Percentiles rank a stretch among this genome's conserved stretches.
phyloP scores from a whole-genome alignment of 2,888 invertebrate species.

The Trissolcus japonicus region DNA sequence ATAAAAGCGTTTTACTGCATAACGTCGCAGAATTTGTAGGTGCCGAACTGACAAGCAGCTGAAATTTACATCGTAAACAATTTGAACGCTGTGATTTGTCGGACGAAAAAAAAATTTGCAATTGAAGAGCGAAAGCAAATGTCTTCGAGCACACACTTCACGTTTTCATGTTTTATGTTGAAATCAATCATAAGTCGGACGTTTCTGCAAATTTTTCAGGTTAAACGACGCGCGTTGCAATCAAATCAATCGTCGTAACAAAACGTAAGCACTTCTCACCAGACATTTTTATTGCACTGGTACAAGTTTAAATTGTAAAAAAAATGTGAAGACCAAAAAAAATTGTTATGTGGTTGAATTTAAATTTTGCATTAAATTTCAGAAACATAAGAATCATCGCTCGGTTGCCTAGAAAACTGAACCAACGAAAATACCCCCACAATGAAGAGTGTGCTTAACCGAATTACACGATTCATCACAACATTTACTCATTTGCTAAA shows the following conservation, averaged over 20 bases:
- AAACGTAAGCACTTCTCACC: constrained; percentile 43
- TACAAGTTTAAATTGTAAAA: background rate
- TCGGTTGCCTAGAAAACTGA: too few relatives aligned
- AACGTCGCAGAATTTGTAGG: too few relatives aligned
- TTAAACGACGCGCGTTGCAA: constrained; percentile 37
- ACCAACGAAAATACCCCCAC: too few relatives aligned
- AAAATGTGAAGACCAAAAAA: background rate
- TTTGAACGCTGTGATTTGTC: too few relatives aligned
- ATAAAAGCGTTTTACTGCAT: too few relatives aligned
- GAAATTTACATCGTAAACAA: too few relatives aligned
- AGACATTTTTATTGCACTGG: constrained; percentile 42
- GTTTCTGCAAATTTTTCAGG: constrained; percentile 23
- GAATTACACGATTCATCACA: background rate
- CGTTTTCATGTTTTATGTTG: background rate
- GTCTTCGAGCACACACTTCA: background rate
- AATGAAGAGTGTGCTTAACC: too few relatives aligned
- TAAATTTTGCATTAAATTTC: background rate
- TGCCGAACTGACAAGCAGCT: too few relatives aligned
- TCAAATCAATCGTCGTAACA: constrained; percentile 56
- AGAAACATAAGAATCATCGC: too few relatives aligned
- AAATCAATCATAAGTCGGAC: background rate
- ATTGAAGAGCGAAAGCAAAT: too few relatives aligned
- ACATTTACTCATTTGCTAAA: constrained; percentile 7
- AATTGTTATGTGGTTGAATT: background rate
- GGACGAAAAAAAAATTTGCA: too few relatives aligned